Evolutionary conservation across 1,140 invertebrate species (phyloP).

Genomic region (Thalassaphorura encarpata): DNA sequence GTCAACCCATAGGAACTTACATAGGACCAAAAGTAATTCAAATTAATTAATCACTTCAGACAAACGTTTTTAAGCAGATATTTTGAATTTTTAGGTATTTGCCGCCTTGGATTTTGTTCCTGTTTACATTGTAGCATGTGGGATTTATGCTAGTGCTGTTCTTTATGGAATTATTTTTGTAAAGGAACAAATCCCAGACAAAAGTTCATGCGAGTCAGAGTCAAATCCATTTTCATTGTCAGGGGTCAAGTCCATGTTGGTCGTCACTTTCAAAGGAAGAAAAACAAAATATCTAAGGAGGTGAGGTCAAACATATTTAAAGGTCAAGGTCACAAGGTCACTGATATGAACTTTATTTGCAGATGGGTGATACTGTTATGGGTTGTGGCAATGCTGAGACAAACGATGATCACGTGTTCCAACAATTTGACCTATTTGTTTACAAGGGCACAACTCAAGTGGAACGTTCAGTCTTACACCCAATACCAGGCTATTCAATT

Average conservation of each 20-base stretch:
- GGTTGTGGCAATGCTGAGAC: no score
- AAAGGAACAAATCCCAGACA: neutral
- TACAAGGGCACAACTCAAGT: slow-evolving; percentile 12
- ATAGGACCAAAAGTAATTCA: slow-evolving; percentile 5
- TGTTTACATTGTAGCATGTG: neutral
- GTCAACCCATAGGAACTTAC: slow-evolving; percentile 3
- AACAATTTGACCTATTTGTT: slow-evolving; percentile 1
- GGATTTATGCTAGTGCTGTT: neutral
- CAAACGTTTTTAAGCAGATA: neutral
- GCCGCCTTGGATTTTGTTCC: neutral
- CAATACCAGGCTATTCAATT: neutral
- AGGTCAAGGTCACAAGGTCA: no score
- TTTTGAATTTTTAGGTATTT: neutral
- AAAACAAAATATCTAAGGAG: no score
- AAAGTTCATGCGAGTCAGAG: no score
- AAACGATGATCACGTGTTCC: no score
- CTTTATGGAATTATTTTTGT: neutral
- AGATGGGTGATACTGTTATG: no score
- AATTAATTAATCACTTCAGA: neutral
- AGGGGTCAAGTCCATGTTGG: no score
- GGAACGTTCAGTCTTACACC: slow-evolving; percentile 6
- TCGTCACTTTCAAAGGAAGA: no score
- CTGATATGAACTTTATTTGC: no score
- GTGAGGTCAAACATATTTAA: no score
- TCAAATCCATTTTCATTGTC: no score